Base-by-base conservation (phyloP, 1,140 invertebrate species). In the Drosophila nigrodunni region DNA sequence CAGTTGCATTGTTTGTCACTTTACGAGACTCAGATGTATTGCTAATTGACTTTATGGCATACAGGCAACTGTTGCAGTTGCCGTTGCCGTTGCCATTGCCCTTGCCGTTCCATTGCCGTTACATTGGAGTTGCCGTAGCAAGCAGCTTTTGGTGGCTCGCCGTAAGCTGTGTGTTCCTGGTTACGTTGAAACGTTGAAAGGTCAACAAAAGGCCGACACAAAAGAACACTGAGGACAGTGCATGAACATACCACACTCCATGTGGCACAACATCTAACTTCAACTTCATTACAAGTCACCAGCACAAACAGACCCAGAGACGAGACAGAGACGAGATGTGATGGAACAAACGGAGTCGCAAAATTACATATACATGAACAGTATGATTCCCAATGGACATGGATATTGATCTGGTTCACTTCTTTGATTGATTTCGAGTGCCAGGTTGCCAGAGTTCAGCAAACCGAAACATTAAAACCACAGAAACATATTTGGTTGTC, bases 401-500 rank as follows among this genome's bases (percentile, higher is more conserved):
- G 67, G 25, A 69, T 11, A 47, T 47, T 2, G 15, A 18, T 72
- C 80, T 34, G 64, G 61, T 30, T 30, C 25, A 71, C 74, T 70
- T 34, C 52, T n/a, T n/a, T 88, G 85, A 89, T 89, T 89, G 85
- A 89, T 89, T 85, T 81, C 81, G 64, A 88, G 73, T 87, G 49
- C 3, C n/a, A 15, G 9, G 35, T 13, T 18, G 5, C n/a, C n/a
- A 41, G 9, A 18, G 46, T 8, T 37, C 64, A 47, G 18, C 46
- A 57, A 80, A 59, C 82, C 69, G 87, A n/a, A 78, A 74, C 74
- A 80, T 78, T 88, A 90, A 91, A 91, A 82, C 88, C 88, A 91
- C 88, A n/a, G 72, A 87, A 91, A 88, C 88, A 91, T 91, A 88
- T 91, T 91, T 91, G 88, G 73, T 91, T 91, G 88, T 91, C 88